These are phyloP conservation scores for Grammatotria lemairii DNA, from an alignment of 2,113 vertebrate genomes.

Conservation along the genomic window DNA sequence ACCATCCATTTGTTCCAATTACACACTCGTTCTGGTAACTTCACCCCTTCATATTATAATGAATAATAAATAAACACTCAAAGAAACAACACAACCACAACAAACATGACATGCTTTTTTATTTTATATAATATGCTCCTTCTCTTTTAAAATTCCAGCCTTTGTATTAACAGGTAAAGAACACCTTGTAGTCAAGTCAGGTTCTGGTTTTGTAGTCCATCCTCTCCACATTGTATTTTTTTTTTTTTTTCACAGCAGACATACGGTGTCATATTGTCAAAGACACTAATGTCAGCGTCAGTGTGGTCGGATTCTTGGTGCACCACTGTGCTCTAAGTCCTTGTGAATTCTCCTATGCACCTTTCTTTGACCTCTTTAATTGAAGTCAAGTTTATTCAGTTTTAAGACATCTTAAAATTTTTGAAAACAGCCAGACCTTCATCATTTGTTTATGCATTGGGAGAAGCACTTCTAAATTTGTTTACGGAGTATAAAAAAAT, in stretches of 20 bases:
- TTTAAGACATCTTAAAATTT: background rate
- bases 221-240: background rate
- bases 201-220: background rate
- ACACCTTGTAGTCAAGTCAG: background rate
- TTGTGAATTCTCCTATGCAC: background rate
- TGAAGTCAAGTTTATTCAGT: background rate
- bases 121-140: background rate
- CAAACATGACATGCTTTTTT: background rate
- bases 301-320: background rate
- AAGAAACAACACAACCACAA: background rate
- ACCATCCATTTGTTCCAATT: background rate
- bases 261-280: background rate
- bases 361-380: background rate
- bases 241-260: background rate
- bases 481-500: background rate
- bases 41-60: background rate
- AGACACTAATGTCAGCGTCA: background rate
- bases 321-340: background rate
- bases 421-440: background rate
- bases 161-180: background rate
- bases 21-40: background rate
- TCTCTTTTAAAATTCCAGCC: background rate
- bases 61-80: background rate
- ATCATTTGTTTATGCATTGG: background rate
- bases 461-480: background rate